Percentiles rank a stretch among this genome's conserved stretches.
phyloP scores from a whole-genome alignment of 2,113 vertebrate species.

The Myodes glareolus region DNA sequence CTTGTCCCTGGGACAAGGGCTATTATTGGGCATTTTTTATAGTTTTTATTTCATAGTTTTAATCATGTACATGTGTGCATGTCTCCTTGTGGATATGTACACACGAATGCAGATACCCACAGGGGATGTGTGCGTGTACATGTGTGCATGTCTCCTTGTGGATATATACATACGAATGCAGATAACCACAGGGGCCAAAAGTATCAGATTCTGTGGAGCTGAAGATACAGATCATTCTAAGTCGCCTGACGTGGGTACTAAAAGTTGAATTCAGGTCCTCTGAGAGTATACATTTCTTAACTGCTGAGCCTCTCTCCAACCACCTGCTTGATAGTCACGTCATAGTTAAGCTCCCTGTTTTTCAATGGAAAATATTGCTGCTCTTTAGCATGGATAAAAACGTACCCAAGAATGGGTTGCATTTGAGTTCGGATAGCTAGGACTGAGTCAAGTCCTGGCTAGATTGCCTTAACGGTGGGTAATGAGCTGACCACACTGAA shows the following conservation, averaged over 20 bases:
- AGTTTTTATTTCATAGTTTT: neutral
- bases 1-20: neutral
- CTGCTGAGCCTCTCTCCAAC: neutral
- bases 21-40: neutral
- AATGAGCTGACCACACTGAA: neutral
- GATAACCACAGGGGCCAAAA: neutral
- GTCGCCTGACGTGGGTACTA: neutral
- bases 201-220: neutral
- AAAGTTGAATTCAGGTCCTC: neutral
- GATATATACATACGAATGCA: neutral
- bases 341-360: neutral
- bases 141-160: neutral
- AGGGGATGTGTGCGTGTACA: too few relatives aligned
- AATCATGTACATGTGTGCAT: neutral
- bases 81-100: neutral
- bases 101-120: neutral
- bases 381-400: neutral
- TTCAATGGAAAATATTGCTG: neutral
- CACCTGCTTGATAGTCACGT: accelerated
- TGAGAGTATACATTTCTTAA: neutral
- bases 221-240: neutral
- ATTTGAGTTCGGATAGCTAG: neutral
- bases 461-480: too few relatives aligned
- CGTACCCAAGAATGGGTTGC: neutral
- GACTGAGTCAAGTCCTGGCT: neutral